Base-by-base conservation (phyloP, 2,888 invertebrate species). In the Omphaloscelis lunosa region DNA sequence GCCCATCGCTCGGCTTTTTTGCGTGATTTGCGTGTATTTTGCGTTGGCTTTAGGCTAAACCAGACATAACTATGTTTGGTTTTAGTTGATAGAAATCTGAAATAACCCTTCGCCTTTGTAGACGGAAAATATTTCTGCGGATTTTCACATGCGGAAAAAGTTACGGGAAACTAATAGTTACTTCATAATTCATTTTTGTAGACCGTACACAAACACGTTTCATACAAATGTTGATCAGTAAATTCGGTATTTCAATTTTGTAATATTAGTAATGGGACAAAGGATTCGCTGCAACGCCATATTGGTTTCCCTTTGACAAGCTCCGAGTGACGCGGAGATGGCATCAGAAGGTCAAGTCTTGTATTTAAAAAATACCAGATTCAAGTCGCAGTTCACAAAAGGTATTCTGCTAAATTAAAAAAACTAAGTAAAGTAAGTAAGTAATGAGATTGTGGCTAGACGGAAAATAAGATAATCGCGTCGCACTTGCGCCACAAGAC, bases 251-350 rank as follows among this genome's bases (percentile, higher is more conserved):
- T 85, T 41, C 66, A 81, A 81, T 81, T 76, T 77, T 67, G 68
- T 59, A 77, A 70, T 77, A 77, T 75, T 72, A 69, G 59, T 72
- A 59, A 51, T 66, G 53, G 45, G 34, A 84, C 85, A 81, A 83
- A 77, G 72, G 66, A 58, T 41, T 76, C 23, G 27, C 20, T 85
- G 82, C 85, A 67, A n/a, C 53, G 66, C 34, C 62, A 75, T 77
- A 75, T 85, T 77, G 72, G 79, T 75, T 56, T 85, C 72, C 71
- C 81, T 85, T 86, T 84, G 86, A 83, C 79, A 59, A 65, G 67
- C 56, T 48, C 23, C 7, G 34, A n/a, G 45, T 77, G 61, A 58
- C 58, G 59, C 59, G 12, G 34, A 34, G 34, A 34, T 34, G 34
- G 34, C 34, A 34, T 34, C 34, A 51, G 20, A 51, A 8, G 51